Conservation (phyloP, 2,888 invertebrate species). For the Stramonita haemastoma region DNA sequence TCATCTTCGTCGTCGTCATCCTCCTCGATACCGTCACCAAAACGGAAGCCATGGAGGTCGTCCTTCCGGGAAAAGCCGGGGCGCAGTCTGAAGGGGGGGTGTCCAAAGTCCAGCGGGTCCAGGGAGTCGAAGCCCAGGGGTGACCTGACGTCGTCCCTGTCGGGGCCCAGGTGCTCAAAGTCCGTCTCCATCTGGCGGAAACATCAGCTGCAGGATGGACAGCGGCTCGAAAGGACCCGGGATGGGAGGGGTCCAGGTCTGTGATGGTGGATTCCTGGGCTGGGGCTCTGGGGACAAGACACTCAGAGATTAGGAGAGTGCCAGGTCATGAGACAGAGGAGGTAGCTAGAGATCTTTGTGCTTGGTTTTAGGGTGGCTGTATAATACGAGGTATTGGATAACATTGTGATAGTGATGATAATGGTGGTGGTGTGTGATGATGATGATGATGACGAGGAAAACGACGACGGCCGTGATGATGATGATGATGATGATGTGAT, state of each 20-base stretch:
- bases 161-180: conserved; percentile 7
- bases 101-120: conserved; percentile 49
- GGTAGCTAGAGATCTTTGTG: too few species aligned
- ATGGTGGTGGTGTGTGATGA: neutral
- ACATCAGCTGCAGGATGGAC: conserved; percentile 34
- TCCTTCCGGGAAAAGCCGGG: conserved; percentile 24
- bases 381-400: too few species aligned
- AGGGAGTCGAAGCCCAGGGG: conserved; percentile 47
- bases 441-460: neutral
- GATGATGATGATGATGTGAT: too few species aligned
- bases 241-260: neutral
- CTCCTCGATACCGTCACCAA: neutral
- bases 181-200: conserved; percentile 32
- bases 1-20: conserved; percentile 19
- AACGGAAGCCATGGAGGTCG: conserved; percentile 8
- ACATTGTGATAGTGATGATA: neutral
- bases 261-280: neutral
- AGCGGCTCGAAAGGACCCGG: neutral
- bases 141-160: neutral
- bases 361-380: too few species aligned
- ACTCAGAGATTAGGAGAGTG: neutral
- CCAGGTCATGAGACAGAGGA: too few species aligned
- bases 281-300: neutral
- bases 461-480: too few species aligned
- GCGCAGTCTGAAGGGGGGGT: neutral